phyloP scores from a whole-genome alignment of 2,888 invertebrate genomes.

The Plagodis dolabraria region DNA sequence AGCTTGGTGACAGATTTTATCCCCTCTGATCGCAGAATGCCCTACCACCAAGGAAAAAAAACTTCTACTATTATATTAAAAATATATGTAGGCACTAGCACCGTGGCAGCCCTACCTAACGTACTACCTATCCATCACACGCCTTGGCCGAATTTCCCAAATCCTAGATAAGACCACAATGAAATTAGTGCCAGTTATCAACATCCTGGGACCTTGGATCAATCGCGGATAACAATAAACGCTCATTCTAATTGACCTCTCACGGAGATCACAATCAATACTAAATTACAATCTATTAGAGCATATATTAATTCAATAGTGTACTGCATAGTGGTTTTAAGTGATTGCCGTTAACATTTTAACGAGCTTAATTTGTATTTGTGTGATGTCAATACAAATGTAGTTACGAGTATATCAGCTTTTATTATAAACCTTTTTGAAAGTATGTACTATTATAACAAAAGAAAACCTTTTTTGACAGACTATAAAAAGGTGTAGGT shows the following conservation, averaged over 20 bases:
- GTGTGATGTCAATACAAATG: too few relatives aligned
- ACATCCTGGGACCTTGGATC: slow-evolving; percentile 36
- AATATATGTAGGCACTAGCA: too few relatives aligned
- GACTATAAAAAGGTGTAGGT: too few relatives aligned
- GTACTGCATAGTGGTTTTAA: not conserved
- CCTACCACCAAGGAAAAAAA: too few relatives aligned
- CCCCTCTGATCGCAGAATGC: too few relatives aligned
- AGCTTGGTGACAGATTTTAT: too few relatives aligned
- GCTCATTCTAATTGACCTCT: slow-evolving; percentile 37
- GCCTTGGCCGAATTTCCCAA: slow-evolving; percentile 40
- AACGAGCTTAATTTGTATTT: too few relatives aligned
- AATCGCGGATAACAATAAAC: slow-evolving; percentile 22
- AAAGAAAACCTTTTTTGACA: too few relatives aligned
- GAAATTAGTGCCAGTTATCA: slow-evolving; percentile 29
- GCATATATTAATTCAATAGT: slow-evolving; percentile 14
- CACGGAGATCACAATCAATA: slow-evolving; percentile 37
- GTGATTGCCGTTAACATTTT: not conserved
- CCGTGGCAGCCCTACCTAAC: slow-evolving; percentile 11
- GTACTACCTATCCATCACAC: slow-evolving; percentile 19
- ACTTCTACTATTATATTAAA: too few relatives aligned
- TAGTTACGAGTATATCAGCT: too few relatives aligned
- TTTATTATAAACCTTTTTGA: too few relatives aligned
- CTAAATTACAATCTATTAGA: slow-evolving; percentile 27
- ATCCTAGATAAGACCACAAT: slow-evolving; percentile 30
- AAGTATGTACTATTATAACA: too few relatives aligned